Conservation (phyloP, 1,140 invertebrate species). For the Zaprionus africanus region DNA sequence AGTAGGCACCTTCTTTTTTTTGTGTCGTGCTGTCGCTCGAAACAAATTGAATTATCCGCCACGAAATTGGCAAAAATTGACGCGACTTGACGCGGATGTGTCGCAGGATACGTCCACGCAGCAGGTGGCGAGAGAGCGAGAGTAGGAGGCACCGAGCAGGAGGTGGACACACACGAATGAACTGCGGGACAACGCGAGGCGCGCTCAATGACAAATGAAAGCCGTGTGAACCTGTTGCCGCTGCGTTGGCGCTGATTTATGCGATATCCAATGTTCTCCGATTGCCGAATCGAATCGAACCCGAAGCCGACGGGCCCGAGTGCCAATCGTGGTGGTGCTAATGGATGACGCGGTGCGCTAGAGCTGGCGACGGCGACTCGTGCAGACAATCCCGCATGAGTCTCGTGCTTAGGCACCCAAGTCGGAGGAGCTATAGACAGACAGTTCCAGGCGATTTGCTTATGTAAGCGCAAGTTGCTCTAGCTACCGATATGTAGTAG, state of each 20-base stretch:
- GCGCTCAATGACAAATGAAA: constrained; percentile 72
- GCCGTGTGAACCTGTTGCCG: constrained; percentile 80
- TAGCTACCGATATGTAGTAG: constrained; percentile 18
- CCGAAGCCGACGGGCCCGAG: constrained; percentile 1
- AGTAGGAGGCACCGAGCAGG: not conserved
- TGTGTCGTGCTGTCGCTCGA: not conserved
- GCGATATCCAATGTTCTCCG: constrained; percentile 21
- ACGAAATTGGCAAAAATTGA: constrained; percentile 17
- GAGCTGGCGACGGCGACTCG: constrained; percentile 1
- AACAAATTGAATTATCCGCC: constrained; percentile 73
- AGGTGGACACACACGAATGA: not conserved
- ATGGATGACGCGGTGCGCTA: constrained; percentile 18
- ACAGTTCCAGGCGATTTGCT: constrained; percentile 34
- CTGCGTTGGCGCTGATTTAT: constrained; percentile 71
- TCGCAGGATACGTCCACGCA: constrained; percentile 22
- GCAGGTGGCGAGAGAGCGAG: constrained; percentile 14
- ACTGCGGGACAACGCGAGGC: constrained; percentile 43
- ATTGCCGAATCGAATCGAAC: not conserved
- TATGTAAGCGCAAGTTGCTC: constrained; percentile 73
- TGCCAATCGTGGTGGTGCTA: constrained; percentile 17
- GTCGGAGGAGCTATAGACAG: not conserved
- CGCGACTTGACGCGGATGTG: not conserved
- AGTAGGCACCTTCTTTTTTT: constrained; percentile 49
- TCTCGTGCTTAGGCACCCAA: constrained; percentile 69
- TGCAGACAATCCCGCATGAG: constrained; percentile 67